phyloP scores from a whole-genome alignment of 1,140 invertebrate species.

The Drosophila sulfurigaster region DNA sequence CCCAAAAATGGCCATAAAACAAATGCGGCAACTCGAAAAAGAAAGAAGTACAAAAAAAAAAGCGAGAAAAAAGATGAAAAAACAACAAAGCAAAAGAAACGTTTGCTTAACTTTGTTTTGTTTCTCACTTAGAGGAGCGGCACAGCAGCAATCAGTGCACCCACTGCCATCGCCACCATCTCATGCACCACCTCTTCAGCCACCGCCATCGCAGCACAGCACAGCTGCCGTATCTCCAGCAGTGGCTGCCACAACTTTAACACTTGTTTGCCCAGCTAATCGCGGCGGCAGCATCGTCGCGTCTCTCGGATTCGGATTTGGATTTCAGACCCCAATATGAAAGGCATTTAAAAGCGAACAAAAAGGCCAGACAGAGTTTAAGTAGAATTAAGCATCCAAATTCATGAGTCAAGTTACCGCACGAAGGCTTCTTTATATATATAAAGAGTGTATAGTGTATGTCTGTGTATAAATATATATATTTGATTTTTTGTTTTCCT shows the following conservation, averaged over 20 bases:
- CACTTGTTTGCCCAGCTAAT: slow-evolving; percentile 79
- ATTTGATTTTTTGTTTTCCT: slow-evolving; percentile 8
- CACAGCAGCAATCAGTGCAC: slow-evolving; percentile 68
- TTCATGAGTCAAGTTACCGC: slow-evolving; percentile 75
- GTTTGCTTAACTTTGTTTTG: slow-evolving; percentile 47
- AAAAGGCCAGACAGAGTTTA: slow-evolving; percentile 58
- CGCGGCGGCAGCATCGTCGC: slow-evolving; percentile 53
- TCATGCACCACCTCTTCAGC: background rate
- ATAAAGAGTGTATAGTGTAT: background rate
- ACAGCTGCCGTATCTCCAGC: slow-evolving; percentile 21
- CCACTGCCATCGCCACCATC: slow-evolving; percentile 38
- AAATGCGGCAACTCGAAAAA: slow-evolving; percentile 50
- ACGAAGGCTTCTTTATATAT: slow-evolving; percentile 58
- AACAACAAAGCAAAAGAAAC: slow-evolving; percentile 27
- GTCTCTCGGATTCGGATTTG: slow-evolving; percentile 9
- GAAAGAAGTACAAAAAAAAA: slow-evolving; percentile 14
- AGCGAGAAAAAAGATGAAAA: slow-evolving; percentile 15
- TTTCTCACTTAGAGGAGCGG: slow-evolving; percentile 75
- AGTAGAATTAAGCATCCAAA: slow-evolving; percentile 81
- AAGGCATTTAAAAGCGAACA: slow-evolving; percentile 56
- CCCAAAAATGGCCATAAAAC: slow-evolving; percentile 75
- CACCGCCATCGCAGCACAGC: background rate
- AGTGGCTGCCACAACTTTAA: slow-evolving; percentile 67
- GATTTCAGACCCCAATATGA: slow-evolving; percentile 57
- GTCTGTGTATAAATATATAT: slow-evolving; percentile 31